phyloP scores from a whole-genome alignment of 2,797 vertebrate genomes.

The Rhinatrema bivittatum region DNA sequence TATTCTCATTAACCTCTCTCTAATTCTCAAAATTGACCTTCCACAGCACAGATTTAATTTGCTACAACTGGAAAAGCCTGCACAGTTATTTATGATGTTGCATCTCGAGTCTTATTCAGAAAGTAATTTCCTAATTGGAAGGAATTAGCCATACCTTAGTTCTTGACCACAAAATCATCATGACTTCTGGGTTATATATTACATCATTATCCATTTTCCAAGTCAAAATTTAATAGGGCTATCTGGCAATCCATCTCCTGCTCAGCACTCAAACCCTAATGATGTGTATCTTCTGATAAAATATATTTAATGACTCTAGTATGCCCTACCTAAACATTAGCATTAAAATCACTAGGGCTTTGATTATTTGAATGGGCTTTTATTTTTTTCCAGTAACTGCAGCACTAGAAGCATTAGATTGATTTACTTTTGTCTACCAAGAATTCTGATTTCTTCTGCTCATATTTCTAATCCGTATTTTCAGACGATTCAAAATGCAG shows the following conservation, averaged over 20 bases:
- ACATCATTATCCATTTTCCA: conserved; percentile 20
- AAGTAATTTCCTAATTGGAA: conserved; percentile 44
- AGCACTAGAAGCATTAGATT: neutral
- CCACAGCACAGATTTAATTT: conserved; percentile 17
- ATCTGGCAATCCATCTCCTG: neutral
- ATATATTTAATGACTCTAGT: conserved; percentile 20
- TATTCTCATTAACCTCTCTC: conserved; percentile 45
- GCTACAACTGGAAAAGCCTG: conserved; percentile 5
- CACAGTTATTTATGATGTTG: conserved; percentile 30
- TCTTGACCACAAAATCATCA: conserved; percentile 21
- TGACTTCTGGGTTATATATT: conserved; percentile 22
- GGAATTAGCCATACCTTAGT: conserved; percentile 40
- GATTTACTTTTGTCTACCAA: too few species aligned
- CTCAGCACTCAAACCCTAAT: conserved; percentile 6
- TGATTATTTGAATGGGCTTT: neutral
- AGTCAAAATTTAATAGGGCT: conserved; percentile 14
- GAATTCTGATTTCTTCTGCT: too few species aligned
- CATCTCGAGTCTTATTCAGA: conserved; percentile 27
- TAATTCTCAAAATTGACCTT: conserved; percentile 20
- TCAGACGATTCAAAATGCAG: too few species aligned
- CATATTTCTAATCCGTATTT: too few species aligned
- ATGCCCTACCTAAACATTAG: conserved; percentile 22
- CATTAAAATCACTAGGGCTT: conserved; percentile 14
- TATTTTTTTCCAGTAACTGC: conserved; percentile 1
- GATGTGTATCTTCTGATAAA: conserved; percentile 16